Evolutionary conservation across 2,113 vertebrate species (phyloP).

Genomic region (Caranx ignobilis): DNA sequence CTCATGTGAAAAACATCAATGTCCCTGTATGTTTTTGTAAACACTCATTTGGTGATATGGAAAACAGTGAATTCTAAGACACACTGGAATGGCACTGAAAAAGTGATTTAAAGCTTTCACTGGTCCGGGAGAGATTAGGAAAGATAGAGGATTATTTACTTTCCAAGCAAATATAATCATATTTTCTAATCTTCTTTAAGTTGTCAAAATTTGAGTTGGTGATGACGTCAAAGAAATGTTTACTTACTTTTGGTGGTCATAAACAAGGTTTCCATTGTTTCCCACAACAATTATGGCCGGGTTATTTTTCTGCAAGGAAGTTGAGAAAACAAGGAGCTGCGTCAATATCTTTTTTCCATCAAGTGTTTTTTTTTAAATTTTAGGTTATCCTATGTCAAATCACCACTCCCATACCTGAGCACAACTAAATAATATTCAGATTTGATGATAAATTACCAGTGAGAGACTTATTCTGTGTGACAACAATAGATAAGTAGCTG

Average conservation of each 20-base stretch:
- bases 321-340: conserved; percentile 33
- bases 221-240: conserved; percentile 67
- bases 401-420: conserved; percentile 40
- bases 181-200: conserved; percentile 83
- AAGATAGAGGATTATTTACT: conserved; percentile 81
- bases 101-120: conserved; percentile 82
- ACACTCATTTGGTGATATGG: conserved; percentile 17
- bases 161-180: conserved; percentile 82
- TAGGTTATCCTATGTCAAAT: conserved; percentile 44
- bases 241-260: conserved; percentile 98
- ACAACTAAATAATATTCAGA: conserved; percentile 4
- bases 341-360: conserved; percentile 54
- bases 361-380: conserved; percentile 27
- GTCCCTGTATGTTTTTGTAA: conserved; percentile 45
- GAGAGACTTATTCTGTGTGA: conserved; percentile 3
- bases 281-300: conserved; percentile 91
- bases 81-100: conserved; percentile 52
- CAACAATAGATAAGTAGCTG: background rate
- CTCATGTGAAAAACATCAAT: conserved; percentile 39
- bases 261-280: conserved; percentile 94
- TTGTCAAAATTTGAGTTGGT: conserved; percentile 66
- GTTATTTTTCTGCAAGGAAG: conserved; percentile 94
- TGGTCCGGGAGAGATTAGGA: conserved; percentile 73
- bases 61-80: conserved; percentile 53
- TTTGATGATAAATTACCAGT: background rate